These are phyloP conservation scores for Psephotus haematonotus DNA, from an alignment of 2,113 vertebrate species.

Conservation along the genomic window DNA sequence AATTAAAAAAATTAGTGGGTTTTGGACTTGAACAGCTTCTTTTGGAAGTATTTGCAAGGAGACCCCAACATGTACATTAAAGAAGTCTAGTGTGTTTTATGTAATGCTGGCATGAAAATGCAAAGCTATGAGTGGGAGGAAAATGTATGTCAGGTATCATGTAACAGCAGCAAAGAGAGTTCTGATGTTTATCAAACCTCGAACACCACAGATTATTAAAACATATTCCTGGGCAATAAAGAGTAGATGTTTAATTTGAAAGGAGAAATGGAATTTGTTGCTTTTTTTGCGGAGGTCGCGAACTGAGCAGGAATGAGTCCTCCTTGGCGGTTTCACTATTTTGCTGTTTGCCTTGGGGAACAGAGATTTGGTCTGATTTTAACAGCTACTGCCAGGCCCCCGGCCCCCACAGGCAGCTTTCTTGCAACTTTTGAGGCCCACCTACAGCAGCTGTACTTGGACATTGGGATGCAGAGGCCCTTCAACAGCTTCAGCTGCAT, in stretches of 20 bases:
- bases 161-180: constrained; percentile 43
- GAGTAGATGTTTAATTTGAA: constrained; percentile 65
- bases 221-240: constrained; percentile 67
- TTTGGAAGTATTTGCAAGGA: background rate
- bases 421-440: constrained; percentile 13
- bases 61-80: background rate
- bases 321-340: constrained; percentile 23
- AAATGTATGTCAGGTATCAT: constrained; percentile 26
- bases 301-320: constrained; percentile 42
- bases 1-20: background rate
- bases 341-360: constrained; percentile 36
- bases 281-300: constrained; percentile 24
- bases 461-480: background rate
- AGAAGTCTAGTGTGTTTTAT: constrained; percentile 14
- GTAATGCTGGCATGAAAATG: constrained; percentile 32
- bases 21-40: background rate
- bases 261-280: constrained; percentile 58
- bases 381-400: constrained; percentile 22
- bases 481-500: background rate
- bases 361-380: background rate
- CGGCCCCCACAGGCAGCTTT: background rate
- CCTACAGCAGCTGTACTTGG: background rate
- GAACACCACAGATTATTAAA: constrained; percentile 67
- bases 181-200: constrained; percentile 58
- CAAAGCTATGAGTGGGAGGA: background rate